Percentiles rank a stretch among this genome's conserved stretches.
Evolutionary conservation across 2,888 invertebrate species (phyloP).

Genomic region (Steinernema carpocapsae): DNA sequence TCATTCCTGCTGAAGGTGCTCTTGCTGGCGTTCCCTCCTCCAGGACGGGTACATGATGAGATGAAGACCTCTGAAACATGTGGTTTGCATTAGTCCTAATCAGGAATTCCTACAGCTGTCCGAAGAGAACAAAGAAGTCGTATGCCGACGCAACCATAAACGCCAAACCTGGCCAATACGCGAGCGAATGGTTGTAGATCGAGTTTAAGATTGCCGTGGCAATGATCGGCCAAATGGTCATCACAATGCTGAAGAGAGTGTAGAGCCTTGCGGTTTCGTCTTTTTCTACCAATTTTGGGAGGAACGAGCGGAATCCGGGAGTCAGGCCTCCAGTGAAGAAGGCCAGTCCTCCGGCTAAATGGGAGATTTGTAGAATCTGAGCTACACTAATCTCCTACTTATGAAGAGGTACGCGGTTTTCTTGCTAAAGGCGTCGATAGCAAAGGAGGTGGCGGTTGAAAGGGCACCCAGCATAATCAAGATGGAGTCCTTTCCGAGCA

Average conservation of each 20-base stretch:
- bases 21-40: background rate
- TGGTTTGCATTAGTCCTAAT: background rate
- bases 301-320: constrained; percentile 62
- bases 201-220: constrained; percentile 59
- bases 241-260: constrained; percentile 49
- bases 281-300: constrained; percentile 64
- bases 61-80: background rate
- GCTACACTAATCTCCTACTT: background rate
- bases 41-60: constrained; percentile 6
- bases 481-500: constrained; percentile 8
- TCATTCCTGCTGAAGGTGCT: constrained; percentile 14
- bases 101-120: constrained; percentile 52
- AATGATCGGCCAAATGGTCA: constrained; percentile 60
- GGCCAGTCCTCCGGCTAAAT: constrained; percentile 50
- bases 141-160: constrained; percentile 59
- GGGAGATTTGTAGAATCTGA: too few species aligned
- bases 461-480: background rate
- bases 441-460: background rate
- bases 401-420: background rate
- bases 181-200: constrained; percentile 56
- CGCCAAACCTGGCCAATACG: constrained; percentile 63
- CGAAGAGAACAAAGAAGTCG: constrained; percentile 51
- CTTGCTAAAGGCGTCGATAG: constrained; percentile 10
- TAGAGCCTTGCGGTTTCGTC: constrained; percentile 64
- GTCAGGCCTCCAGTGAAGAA: constrained; percentile 55